Base-by-base conservation (phyloP, 2,888 invertebrate species). In the Metacarcinus magister region DNA sequence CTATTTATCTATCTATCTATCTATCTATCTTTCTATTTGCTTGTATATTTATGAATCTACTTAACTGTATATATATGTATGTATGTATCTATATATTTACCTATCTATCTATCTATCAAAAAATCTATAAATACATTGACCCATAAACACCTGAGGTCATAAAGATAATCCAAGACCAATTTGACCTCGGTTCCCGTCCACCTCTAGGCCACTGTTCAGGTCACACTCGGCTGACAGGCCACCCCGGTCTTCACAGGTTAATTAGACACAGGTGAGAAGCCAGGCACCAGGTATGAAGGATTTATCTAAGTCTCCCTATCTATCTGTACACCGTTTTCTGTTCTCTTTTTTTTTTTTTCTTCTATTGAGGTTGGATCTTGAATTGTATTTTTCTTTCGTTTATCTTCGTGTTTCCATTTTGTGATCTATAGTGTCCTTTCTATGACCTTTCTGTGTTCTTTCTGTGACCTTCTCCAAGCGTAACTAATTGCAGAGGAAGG, bases 231-330 rank as follows among this genome's bases (percentile, higher is more conserved):
- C 87, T 87, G 87, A 87, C 87, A 87, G 39, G 87, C 39, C 87
- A 87, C 16, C 87, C 19, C 87, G 39, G 87, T 32, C 87, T 87
- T 87, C 87, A 87, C 87, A 87, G 87, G 87, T 87, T 16, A 87
- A 87, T 87, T 87, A 87, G 87, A 39, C 87, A 39, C 87, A 87
- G 39, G 87, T 87, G 87, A 87, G 87, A 87, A 87, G 10, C 87
- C 16, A 87, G 87, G 87, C 87, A 87, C 87, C 87, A 87, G 87
- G 87, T 39, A 39, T 32, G 32, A 32, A 32, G 87, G 87, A 87
- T 87, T 87, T 87, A 87, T 39, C 39, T 87, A 39, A 87, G 39
- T 87, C 32, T 87, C 32, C 10, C 75, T 28, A 4, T 67, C 13
- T 19, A 5, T 28, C 2, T 75, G n/a, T 28, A 75, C n/a, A 28